Percentiles rank a stretch among this genome's conserved stretches.
phyloP scores from a whole-genome alignment of 2,113 vertebrate species.

The Pseudorectes ferrugineus region DNA sequence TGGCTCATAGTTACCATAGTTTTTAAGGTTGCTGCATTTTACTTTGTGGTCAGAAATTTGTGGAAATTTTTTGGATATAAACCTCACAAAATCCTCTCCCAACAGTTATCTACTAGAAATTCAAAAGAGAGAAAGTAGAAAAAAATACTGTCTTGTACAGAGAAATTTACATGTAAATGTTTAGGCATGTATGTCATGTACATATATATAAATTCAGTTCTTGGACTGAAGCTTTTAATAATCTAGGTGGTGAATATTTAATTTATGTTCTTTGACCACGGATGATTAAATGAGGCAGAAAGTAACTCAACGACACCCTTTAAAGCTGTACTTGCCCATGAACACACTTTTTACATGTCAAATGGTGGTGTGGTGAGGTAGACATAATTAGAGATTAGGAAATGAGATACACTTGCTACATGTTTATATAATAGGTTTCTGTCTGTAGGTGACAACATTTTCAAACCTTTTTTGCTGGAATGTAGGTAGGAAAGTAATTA shows the following conservation, averaged over 20 bases:
- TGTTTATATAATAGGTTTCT: background rate
- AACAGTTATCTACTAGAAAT: background rate
- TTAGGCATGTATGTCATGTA: background rate
- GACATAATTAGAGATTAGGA: background rate
- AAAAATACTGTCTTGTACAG: background rate
- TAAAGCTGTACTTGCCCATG: background rate
- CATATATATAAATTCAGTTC: background rate
- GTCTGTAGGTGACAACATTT: background rate
- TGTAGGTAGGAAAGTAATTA: background rate
- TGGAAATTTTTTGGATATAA: background rate
- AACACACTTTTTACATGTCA: background rate
- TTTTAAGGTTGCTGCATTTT: background rate
- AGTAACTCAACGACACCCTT: background rate
- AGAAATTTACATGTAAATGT: background rate
- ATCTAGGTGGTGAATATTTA: background rate
- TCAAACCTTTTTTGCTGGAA: background rate
- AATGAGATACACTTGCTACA: background rate
- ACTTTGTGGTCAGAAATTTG: background rate
- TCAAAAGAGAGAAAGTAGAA: background rate
- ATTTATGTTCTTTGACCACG: background rate
- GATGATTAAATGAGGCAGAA: background rate
- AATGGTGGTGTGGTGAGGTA: background rate
- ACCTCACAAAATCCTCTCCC: background rate
- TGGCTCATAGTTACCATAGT: background rate
- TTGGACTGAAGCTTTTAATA: background rate